Evolutionary conservation across 37 sponge, comb jelly and placozoan genomes (phyloP), one percentile per base, ranked within the genome.

Genomic region (Ianthella basta): DNA sequence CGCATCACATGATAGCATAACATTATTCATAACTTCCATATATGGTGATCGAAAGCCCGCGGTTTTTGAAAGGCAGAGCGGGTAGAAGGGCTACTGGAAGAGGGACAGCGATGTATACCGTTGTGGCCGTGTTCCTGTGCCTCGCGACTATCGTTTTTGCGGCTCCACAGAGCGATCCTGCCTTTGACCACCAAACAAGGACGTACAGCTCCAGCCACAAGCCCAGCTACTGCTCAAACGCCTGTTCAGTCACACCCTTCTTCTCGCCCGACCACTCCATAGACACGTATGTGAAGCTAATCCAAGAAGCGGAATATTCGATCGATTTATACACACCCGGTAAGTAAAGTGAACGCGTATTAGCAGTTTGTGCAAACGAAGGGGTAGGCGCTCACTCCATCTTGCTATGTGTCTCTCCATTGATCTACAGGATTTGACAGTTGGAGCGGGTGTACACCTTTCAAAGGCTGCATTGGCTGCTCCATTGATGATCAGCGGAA

Each of bases 221-320:
- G 44, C 86, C 91, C 25, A 32, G 27, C 36, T 25, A 80, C 2
- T 95, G 96, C 81, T 44, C 29, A 0, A 21, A 59, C 36, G 25
- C 25, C 35, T 87, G 87, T 86, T 87, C 91, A 0, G 92, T 84
- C n/a, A 91, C 95, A 0, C 96, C 96, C 0, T 95, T 86, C 90
- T 95, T 95, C 88, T 95, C 96, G 20, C 96, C 96, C 14, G 96
- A 95, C 85, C 82, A 81, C 74, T 92, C 93, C 12, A 64, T 95
- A 10, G 70, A 89, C 0, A 83, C 87, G 55, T 95, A 95, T 80
- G 56, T 95, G 23, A 53, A 63, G n/a, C 83, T 95, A 35, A 95
- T 95, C 61, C 50, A 90, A 37, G 82, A 79, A 19, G 96, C 96
- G 29, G 39, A 80, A 55, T 69, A 84, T 25, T 53, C 61, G 35